Evolutionary conservation across 2,797 vertebrate genomes (phyloP), one percentile per base, ranked within the genome.

Genomic region (Periparus ater): DNA sequence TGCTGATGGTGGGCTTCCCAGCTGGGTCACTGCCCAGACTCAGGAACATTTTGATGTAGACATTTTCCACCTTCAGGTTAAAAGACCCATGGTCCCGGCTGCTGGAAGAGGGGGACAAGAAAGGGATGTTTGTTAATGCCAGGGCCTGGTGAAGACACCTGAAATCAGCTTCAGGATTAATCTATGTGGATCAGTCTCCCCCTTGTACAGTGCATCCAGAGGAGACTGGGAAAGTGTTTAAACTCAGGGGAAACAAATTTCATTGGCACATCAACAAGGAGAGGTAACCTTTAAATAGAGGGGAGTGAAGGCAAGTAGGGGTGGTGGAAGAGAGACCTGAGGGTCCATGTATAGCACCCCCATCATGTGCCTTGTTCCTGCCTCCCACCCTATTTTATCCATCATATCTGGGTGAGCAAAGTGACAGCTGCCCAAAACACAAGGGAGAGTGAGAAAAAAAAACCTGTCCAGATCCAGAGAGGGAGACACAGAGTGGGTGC

Each of bases 1-100:
- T 51, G 7, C 77, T 65, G 13, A 94, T 17, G 0, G 93, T 98
- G 72, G 98, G 97, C 32, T 94, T 96, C 38, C 98, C 98, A 0
- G 67, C 30, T 23, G 50, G 1, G 3, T 95, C 74, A 0, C 47
- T 96, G 91, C 97, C 96, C 95, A 98, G 29, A 23, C 25, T 42
- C 58, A 98, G 96, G 50, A 2, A 8, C 13, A 93, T 85, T 1
- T 88, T 96, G 30, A 97, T 95, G 36, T 89, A 79, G 73, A 97
- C 1, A 2, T 94, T 93, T 53, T 95, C 93, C 29, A 96, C 85
- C 4, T 38, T 36, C 80, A 97, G 20, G 10, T 96, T 51, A 68
- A 98, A 97, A 0, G 96, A 97, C 2, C 97, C 96, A 0, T 30
- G 42, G 62, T 30, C 62, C 15, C 70, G 15, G 19, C 96, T 96